Evolutionary conservation across 2,113 vertebrate species (phyloP).

Genomic region (Stictonetta naevosa): DNA sequence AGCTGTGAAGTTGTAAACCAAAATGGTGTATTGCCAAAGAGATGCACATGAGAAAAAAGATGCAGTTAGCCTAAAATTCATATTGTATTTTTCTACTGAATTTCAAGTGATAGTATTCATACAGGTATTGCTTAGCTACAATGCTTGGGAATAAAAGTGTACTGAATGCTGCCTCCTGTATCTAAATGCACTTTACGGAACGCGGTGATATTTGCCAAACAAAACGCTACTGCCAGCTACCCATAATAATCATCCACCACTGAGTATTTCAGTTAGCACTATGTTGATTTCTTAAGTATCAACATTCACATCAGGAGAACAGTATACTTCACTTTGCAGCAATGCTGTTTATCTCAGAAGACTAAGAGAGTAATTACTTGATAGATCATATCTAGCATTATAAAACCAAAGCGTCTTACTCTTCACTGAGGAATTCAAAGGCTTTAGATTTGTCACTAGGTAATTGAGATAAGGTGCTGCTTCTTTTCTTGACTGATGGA

Average conservation of each 20-base stretch:
- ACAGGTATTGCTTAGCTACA: not conserved
- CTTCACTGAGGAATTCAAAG: conserved; percentile 98
- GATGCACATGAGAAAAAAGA: not conserved
- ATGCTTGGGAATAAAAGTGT: not conserved
- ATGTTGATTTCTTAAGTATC: not conserved
- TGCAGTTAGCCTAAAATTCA: not conserved
- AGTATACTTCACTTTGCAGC: not conserved
- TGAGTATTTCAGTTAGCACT: not conserved
- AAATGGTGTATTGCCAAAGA: not conserved
- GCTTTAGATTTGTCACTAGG: conserved; percentile 97
- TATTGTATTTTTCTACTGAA: not conserved
- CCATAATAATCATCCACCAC: not conserved
- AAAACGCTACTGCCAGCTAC: not conserved
- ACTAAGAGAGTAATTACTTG: not conserved
- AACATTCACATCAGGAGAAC: not conserved
- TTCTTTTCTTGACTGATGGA: conserved; percentile 95
- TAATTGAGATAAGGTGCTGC: conserved; percentile 93
- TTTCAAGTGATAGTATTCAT: not conserved
- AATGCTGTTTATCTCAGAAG: not conserved
- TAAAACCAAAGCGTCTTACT: conserved; percentile 81
- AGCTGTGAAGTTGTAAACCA: not conserved
- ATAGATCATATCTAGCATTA: not conserved
- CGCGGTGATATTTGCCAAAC: not conserved
- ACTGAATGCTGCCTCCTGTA: not conserved
- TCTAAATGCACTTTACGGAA: not conserved